phyloP scores from a whole-genome alignment of 2,113 vertebrate species.

The Rhinolophus ferrumequinum region DNA sequence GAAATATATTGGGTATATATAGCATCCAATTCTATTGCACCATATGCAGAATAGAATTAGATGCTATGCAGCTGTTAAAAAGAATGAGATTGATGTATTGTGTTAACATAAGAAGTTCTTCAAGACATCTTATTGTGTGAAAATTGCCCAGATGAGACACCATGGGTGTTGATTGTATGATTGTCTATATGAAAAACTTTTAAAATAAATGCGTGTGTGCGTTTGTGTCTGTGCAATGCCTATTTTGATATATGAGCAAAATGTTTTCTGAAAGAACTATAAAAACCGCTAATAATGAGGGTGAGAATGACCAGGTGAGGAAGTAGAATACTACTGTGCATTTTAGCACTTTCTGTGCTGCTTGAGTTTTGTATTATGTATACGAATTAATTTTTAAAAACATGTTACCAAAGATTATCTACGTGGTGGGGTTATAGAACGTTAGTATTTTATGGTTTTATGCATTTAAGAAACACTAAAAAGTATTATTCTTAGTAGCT shows the following conservation, averaged over 20 bases:
- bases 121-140: background rate
- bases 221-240: background rate
- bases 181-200: background rate
- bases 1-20: background rate
- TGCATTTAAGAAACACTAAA: background rate
- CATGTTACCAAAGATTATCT: background rate
- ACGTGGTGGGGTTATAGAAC: background rate
- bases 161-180: background rate
- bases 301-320: background rate
- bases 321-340: background rate
- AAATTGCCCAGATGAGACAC: background rate
- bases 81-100: background rate
- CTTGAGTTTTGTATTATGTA: slow-evolving; percentile 2
- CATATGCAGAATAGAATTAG: background rate
- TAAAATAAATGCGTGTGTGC: background rate
- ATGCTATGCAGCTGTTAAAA: background rate
- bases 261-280: background rate
- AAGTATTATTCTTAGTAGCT: background rate
- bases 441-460: background rate
- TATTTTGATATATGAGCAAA: background rate
- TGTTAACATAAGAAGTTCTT: background rate
- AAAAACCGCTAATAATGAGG: background rate
- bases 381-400: background rate
- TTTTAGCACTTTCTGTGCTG: background rate
- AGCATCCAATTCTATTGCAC: background rate